Percentiles rank a stretch among this genome's conserved stretches.
Evolutionary conservation across 1,140 invertebrate species (phyloP).

Genomic region (Papilio xuthus): DNA sequence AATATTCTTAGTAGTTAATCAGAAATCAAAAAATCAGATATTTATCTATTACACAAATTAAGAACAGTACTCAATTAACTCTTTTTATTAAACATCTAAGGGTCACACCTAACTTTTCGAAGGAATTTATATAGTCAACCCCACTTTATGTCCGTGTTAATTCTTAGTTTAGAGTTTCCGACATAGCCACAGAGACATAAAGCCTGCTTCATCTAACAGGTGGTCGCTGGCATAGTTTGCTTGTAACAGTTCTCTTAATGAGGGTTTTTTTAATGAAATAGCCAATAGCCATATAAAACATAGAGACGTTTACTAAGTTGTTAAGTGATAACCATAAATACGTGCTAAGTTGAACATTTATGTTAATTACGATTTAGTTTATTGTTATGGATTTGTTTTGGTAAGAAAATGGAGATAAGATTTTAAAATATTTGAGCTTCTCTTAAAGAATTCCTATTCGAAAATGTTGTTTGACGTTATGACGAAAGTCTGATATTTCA

Average conservation of each 20-base stretch:
- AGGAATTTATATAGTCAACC: neutral
- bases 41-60: neutral
- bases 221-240: neutral
- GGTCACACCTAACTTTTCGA: neutral
- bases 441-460: too few relatives aligned
- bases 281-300: neutral
- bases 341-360: neutral
- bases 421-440: neutral
- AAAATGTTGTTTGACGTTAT: too few relatives aligned
- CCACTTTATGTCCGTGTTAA: neutral
- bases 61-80: neutral
- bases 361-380: neutral
- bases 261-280: slow-evolving; percentile 6
- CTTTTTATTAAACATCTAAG: neutral
- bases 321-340: slow-evolving; percentile 9
- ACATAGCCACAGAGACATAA: neutral
- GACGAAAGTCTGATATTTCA: too few relatives aligned
- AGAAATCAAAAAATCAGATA: neutral
- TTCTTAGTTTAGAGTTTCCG: neutral
- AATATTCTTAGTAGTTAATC: neutral
- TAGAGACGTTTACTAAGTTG: neutral
- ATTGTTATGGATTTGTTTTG: neutral
- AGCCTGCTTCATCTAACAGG: neutral
- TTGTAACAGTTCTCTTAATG: neutral
- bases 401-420: neutral